Conservation (phyloP, 2,113 vertebrate genomes). For the Larimichthys polyactis region DNA sequence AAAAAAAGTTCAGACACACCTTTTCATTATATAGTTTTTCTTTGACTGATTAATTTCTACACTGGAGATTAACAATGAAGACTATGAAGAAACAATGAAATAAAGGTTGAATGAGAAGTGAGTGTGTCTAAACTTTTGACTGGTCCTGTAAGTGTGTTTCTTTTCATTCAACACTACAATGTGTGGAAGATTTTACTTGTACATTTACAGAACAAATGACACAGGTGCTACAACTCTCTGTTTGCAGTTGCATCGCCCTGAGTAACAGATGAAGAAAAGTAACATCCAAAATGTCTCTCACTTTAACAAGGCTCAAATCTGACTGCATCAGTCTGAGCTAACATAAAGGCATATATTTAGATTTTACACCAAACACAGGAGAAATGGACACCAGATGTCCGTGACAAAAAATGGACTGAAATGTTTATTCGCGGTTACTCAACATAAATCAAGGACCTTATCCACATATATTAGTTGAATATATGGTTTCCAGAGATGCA, state of each 20-base stretch:
- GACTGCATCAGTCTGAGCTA: neutral
- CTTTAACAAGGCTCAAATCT: conserved; percentile 8
- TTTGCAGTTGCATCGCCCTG: neutral
- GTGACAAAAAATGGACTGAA: conserved; percentile 27
- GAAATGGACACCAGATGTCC: conserved; percentile 33
- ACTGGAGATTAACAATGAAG: no score
- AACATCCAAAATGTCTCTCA: conserved; percentile 56
- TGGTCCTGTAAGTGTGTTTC: neutral
- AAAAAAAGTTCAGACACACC: no score
- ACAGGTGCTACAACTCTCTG: neutral
- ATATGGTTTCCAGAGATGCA: conserved; percentile 74
- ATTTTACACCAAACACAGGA: conserved; percentile 45
- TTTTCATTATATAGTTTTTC: no score
- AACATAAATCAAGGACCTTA: conserved; percentile 48
- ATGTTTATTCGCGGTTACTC: conserved; percentile 18
- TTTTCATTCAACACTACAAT: conserved; percentile 9
- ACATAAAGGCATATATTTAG: conserved; percentile 5
- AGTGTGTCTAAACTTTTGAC: no score
- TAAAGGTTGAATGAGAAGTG: no score
- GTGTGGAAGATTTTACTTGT: conserved; percentile 13
- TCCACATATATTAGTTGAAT: conserved; percentile 80
- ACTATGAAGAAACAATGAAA: no score
- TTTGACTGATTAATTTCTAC: no score
- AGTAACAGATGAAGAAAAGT: conserved; percentile 1
- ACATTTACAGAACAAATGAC: conserved; percentile 27